Evolutionary conservation across 2,113 vertebrate species (phyloP), one percentile per base, ranked within the genome.

Genomic region (Misgurnus mizolepis): DNA sequence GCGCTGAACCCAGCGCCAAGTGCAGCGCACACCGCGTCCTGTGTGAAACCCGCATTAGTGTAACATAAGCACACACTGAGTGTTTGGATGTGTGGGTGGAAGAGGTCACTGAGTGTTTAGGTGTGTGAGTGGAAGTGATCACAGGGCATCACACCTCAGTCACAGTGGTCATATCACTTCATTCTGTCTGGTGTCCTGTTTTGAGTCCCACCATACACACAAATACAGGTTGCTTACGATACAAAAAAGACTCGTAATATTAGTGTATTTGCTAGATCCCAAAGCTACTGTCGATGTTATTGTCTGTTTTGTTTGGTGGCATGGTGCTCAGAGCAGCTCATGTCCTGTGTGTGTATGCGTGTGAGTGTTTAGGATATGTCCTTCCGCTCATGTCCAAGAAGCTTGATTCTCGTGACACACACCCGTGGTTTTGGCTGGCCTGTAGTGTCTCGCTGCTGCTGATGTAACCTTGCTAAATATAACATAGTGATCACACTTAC

Each of bases 381-480:
- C 72, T 85, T 83, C 69, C 84, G 78, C 88, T 84, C 80, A 84
- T 75, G 53, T 76, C 86, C 86, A 82, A 82, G 80, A 88, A 86
- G 89, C 83, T 86, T 74, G 74, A 79, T 78, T 83, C 81, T 80
- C 80, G 66, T 91, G 90, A 90, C 92, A 91, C 88, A 86, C 83
- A 85, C 82, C 80, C n/a, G 50, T 81, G 56, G 80, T 87, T 53
- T 85, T 79, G 76, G 85, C 4, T 7, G 43, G 85, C 85, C 88
- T 88, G 89, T 87, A 80, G 85, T 85, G 88, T 88, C 83, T 85
- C 79, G 84, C 88, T 86, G 76, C 84, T 84, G 85, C 89, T 90
- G 88, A 92, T 85, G 76, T 84, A 74, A 85, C 70, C 34, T 83
- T 83, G 89, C 90, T 89, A 91, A 92, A 89, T 89, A 89, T 92